Evolutionary conservation across 2,113 vertebrate species (phyloP).

Genomic region (Gulo gulo): DNA sequence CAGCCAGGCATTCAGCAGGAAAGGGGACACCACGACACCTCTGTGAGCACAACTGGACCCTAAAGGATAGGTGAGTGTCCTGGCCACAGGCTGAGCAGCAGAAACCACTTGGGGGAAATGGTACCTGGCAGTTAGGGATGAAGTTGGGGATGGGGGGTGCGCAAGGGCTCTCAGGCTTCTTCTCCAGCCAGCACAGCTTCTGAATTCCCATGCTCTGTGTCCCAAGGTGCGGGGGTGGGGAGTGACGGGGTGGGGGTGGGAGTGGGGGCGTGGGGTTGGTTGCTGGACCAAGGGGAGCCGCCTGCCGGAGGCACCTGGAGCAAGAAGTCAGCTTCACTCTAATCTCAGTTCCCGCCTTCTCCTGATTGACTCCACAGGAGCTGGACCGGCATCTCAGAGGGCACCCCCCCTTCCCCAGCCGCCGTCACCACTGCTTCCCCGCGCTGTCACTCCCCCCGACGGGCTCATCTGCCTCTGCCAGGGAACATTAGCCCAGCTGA

Average conservation of each 20-base stretch:
- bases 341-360: not conserved
- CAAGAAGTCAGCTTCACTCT: not conserved
- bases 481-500: slow-evolving; percentile 35
- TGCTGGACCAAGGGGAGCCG: not conserved
- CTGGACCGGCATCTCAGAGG: not conserved
- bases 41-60: not conserved
- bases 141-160: not conserved
- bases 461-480: slow-evolving; percentile 31
- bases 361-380: not conserved
- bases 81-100: not conserved
- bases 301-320: not conserved
- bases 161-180: not conserved
- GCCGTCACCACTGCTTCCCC: not conserved
- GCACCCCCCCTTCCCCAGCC: not conserved
- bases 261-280: not conserved
- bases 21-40: not conserved
- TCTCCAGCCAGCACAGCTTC: not conserved
- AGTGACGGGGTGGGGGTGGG: too few relatives aligned
- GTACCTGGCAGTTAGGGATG: not conserved
- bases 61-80: not conserved
- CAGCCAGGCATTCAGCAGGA: not conserved
- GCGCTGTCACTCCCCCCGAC: not conserved
- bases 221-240: not conserved
- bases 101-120: not conserved
- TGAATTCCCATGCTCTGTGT: not conserved